A percentile compares a stretch with the other conserved stretches of the same genome.
Evolutionary conservation across 2,797 vertebrate genomes (phyloP).

Genomic region (Pelochelys cantorii): DNA sequence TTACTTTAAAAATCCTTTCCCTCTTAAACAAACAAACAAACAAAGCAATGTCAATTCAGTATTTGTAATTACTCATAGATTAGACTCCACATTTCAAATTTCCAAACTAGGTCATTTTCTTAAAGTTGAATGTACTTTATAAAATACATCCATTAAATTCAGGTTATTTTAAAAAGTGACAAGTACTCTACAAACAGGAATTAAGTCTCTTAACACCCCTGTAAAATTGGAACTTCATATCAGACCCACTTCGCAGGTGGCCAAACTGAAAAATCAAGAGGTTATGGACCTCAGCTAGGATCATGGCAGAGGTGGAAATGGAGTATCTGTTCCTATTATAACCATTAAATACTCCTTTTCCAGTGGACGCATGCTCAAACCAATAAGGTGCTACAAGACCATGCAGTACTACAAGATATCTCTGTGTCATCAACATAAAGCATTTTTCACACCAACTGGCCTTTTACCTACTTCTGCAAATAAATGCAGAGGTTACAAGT

Average conservation of each 20-base stretch:
- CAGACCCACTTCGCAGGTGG: fast-evolving
- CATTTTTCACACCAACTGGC: too few species aligned
- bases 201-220: background rate
- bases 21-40: background rate
- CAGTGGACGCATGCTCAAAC: background rate
- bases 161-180: background rate
- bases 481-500: too few species aligned
- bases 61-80: background rate
- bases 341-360: background rate
- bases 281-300: fast-evolving
- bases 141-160: conserved; percentile 2
- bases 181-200: background rate
- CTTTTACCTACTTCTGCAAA: too few species aligned
- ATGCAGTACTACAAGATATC: too few species aligned
- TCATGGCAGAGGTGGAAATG: background rate
- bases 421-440: too few species aligned
- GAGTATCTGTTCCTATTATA: background rate
- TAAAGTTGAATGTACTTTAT: background rate
- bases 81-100: background rate
- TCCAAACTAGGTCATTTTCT: background rate
- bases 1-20: background rate
- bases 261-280: background rate
- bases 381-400: too few species aligned
- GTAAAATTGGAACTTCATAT: background rate
- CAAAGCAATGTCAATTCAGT: background rate